These are phyloP conservation scores for Ylistrum balloti DNA, from an alignment of 1,140 invertebrate genomes.

Conservation along the genomic window DNA sequence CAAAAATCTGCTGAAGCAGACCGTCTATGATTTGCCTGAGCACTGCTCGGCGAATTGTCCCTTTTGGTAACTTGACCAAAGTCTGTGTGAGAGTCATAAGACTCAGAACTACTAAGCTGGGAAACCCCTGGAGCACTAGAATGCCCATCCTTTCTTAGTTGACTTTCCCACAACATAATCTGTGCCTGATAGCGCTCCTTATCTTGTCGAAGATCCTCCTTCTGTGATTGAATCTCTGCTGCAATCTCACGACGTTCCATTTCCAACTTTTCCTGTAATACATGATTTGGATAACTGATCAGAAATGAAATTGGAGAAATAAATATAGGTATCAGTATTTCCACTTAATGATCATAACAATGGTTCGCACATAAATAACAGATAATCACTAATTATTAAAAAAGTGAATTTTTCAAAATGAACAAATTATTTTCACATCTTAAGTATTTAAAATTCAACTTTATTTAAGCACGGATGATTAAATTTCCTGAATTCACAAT, in stretches of 20 bases:
- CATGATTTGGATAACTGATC: too few species aligned
- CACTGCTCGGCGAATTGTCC: constrained; percentile 16
- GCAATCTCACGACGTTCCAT: neutral
- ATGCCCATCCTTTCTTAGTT: constrained; percentile 26
- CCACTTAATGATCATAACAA: too few species aligned
- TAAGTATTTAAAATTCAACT: too few species aligned
- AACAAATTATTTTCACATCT: too few species aligned
- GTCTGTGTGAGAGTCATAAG: constrained; percentile 50
- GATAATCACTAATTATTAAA: too few species aligned
- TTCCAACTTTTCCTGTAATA: neutral
- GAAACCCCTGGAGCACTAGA: constrained; percentile 35
- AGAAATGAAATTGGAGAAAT: too few species aligned
- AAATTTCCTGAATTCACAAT: too few species aligned
- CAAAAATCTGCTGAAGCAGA: constrained; percentile 77
- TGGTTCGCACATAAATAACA: too few species aligned
- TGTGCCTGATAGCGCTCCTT: neutral
- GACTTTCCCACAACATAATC: constrained; percentile 21
- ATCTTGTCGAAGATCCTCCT: constrained; percentile 42
- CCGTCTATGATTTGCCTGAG: constrained; percentile 63
- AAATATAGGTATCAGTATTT: too few species aligned
- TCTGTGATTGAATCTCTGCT: constrained; percentile 43
- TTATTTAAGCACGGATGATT: too few species aligned
- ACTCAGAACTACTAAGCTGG: constrained; percentile 20
- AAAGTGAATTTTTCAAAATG: too few species aligned
- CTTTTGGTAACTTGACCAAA: constrained; percentile 44